A percentile compares a stretch with the other conserved stretches of the same genome.
Conservation (phyloP, 2,113 vertebrate species). For the Xenus cinereus region DNA sequence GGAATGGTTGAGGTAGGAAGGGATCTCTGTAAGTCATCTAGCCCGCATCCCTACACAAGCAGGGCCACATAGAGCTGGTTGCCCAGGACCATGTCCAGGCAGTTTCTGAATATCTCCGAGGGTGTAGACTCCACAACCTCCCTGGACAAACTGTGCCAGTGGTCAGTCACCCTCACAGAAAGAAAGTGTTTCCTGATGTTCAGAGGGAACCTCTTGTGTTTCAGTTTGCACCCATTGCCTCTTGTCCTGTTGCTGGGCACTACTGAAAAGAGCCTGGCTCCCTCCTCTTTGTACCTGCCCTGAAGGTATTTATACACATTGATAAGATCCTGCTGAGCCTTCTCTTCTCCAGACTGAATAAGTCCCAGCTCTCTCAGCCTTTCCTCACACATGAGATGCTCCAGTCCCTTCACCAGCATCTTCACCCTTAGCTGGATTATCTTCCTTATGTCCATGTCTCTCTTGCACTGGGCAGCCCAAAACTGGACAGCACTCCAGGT, state of each 20-base stretch:
- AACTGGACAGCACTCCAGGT: neutral
- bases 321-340: neutral
- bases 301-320: neutral
- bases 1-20: neutral
- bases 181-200: neutral
- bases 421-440: neutral
- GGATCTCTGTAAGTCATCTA: neutral
- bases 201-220: neutral
- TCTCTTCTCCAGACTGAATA: neutral
- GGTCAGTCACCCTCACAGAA: neutral
- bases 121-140: neutral
- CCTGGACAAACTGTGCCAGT: neutral
- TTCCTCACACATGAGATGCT: neutral
- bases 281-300: neutral
- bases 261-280: neutral
- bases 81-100: neutral
- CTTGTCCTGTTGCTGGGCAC: neutral
- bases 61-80: neutral
- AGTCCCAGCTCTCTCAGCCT: neutral
- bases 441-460: rapidly evolving
- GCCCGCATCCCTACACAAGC: neutral
- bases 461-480: neutral
- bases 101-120: neutral
- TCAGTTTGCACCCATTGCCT: neutral
- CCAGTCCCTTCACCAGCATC: neutral